phyloP scores from a whole-genome alignment of 1,140 invertebrate species.

The Chlorops oryzae region DNA sequence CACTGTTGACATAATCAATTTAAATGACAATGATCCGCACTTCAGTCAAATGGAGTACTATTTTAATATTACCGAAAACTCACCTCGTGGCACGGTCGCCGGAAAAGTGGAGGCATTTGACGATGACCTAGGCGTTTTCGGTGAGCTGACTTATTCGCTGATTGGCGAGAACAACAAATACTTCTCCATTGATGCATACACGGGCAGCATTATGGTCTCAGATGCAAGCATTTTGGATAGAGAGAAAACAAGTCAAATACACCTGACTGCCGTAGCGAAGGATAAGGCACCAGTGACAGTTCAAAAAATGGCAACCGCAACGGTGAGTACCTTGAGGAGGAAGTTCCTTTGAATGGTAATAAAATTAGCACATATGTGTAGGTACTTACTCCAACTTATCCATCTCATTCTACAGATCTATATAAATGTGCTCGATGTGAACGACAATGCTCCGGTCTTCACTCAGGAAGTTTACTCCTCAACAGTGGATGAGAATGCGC shows the following conservation, averaged over 20 bases:
- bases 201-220: constrained; percentile 72
- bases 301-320: constrained; percentile 63
- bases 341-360: no score
- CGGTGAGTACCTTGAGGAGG: no score
- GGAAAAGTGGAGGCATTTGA: constrained; percentile 66
- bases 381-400: constrained; percentile 3
- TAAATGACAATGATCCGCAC: constrained; percentile 80
- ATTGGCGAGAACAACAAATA: constrained; percentile 65
- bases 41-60: constrained; percentile 66
- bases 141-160: constrained; percentile 68
- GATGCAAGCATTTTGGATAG: constrained; percentile 70
- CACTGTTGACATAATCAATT: constrained; percentile 70
- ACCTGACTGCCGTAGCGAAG: constrained; percentile 69
- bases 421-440: constrained; percentile 74
- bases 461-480: constrained; percentile 66
- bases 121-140: constrained; percentile 67
- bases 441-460: constrained; percentile 79
- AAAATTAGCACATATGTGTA: not conserved
- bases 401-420: constrained; percentile 52
- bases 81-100: constrained; percentile 61
- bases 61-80: constrained; percentile 68
- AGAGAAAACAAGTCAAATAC: constrained; percentile 64
- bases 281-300: constrained; percentile 68
- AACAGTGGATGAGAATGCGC: constrained; percentile 75
- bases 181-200: constrained; percentile 64